A percentile compares a stretch with the other conserved stretches of the same genome.
phyloP scores from a whole-genome alignment of 2,888 invertebrate species.

The Meteorus colon region DNA sequence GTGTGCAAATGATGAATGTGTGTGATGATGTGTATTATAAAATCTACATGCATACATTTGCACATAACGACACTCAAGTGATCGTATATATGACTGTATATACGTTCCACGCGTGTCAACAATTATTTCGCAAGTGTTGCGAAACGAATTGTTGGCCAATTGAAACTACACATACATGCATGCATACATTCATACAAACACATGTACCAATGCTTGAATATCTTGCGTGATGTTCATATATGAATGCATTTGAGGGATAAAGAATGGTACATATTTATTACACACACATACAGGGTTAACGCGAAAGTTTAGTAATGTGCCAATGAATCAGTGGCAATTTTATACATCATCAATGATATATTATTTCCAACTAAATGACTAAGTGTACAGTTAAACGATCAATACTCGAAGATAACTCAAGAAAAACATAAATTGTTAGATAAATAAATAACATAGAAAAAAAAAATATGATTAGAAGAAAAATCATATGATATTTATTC shows the following conservation, averaged over 20 bases:
- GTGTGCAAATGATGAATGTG: not conserved
- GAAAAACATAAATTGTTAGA: not conserved
- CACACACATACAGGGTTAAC: not conserved
- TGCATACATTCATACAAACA: not conserved
- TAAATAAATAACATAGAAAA: not conserved
- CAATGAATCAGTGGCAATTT: slow-evolving; percentile 21
- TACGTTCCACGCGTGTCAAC: slow-evolving; percentile 39
- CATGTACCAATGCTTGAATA: not conserved
- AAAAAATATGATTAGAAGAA: not conserved
- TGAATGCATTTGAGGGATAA: not conserved
- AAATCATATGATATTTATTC: not conserved
- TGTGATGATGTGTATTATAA: not conserved
- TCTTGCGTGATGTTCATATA: not conserved
- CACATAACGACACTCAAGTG: not conserved
- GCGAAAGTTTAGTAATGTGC: slow-evolving; percentile 15
- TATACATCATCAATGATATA: not conserved
- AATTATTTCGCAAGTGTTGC: slow-evolving; percentile 43
- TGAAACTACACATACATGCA: slow-evolving; percentile 18
- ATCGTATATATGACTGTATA: slow-evolving; percentile 27
- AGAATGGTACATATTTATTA: not conserved
- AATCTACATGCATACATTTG: not conserved
- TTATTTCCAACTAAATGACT: not conserved
- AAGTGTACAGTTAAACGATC: not conserved
- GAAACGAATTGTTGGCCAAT: slow-evolving; percentile 43
- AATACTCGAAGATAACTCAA: not conserved